Evolutionary conservation across 2,113 vertebrate species (phyloP).

Genomic region (Channa argus): DNA sequence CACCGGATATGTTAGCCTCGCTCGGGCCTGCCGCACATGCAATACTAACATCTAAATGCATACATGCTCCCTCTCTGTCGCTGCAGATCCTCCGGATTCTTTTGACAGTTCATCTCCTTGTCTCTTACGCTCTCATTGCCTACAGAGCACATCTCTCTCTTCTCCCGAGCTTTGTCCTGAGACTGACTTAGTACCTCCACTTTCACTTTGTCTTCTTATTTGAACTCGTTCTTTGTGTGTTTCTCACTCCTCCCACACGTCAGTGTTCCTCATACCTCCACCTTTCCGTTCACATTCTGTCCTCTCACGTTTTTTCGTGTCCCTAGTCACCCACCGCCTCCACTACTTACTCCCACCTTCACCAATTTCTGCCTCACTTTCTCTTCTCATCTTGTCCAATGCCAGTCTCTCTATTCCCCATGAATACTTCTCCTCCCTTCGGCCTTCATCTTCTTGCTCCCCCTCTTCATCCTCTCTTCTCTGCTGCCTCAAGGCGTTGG

Average conservation of each 20-base stretch:
- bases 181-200: conserved; percentile 56
- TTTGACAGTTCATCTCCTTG: conserved; percentile 74
- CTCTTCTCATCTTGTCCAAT: conserved; percentile 52
- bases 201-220: conserved; percentile 35
- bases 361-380: conserved; percentile 40
- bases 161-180: conserved; percentile 33
- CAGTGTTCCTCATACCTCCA: conserved; percentile 49
- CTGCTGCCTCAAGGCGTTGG: conserved; percentile 57
- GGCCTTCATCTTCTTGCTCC: conserved; percentile 56
- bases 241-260: conserved; percentile 75
- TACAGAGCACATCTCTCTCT: conserved; percentile 60
- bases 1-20: conserved; percentile 51
- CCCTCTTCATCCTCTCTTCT: conserved; percentile 51
- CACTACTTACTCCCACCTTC: conserved; percentile 26
- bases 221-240: conserved; percentile 38
- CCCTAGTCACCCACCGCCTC: conserved; percentile 54
- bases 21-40: conserved; percentile 46
- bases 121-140: conserved; percentile 69
- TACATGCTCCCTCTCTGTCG: conserved; percentile 67
- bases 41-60: conserved; percentile 66
- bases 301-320: conserved; percentile 41
- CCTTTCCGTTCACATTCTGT: conserved; percentile 45
- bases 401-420: conserved; percentile 50
- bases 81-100: conserved; percentile 49
- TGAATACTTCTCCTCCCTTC: conserved; percentile 56